A percentile compares a stretch with the other conserved stretches of the same genome.
These are phyloP conservation scores for Trinorchestia longiramus DNA, from an alignment of 1,140 invertebrate genomes.

Conservation along the genomic window DNA sequence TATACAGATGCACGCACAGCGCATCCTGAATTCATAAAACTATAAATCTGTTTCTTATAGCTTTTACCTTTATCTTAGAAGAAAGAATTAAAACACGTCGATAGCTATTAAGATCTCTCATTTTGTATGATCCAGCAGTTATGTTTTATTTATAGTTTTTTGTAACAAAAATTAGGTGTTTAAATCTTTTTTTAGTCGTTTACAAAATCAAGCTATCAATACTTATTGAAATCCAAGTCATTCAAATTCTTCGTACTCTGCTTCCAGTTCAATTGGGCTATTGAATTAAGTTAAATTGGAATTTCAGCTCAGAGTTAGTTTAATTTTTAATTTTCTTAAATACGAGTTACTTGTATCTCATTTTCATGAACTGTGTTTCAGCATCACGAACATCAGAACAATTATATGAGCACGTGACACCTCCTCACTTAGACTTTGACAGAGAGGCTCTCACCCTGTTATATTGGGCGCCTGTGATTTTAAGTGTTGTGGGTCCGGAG, in stretches of 20 bases:
- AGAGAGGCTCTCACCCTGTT: neutral
- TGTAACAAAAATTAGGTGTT: too few relatives aligned
- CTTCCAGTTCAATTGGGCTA: too few relatives aligned
- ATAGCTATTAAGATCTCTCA: neutral
- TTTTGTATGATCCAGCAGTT: neutral
- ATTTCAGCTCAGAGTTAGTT: neutral
- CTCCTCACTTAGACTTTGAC: neutral
- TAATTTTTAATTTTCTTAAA: neutral
- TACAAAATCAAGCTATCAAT: too few relatives aligned
- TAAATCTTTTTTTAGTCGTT: too few relatives aligned
- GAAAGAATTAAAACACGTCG: neutral
- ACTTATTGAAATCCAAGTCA: too few relatives aligned
- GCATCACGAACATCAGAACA: neutral
- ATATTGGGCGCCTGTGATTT: neutral
- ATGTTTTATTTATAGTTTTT: too few relatives aligned
- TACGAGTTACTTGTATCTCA: neutral
- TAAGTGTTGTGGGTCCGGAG: neutral
- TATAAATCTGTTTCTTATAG: neutral
- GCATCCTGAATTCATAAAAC: too few relatives aligned
- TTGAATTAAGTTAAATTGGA: too few relatives aligned
- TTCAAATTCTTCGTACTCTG: too few relatives aligned
- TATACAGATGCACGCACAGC: too few relatives aligned
- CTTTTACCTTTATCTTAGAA: neutral
- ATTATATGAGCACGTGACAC: neutral
- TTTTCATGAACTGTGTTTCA: neutral